A percentile compares a stretch with the other conserved stretches of the same genome.
phyloP scores from a whole-genome alignment of 1,140 invertebrate genomes.

The Aphaenogaster rudis region DNA sequence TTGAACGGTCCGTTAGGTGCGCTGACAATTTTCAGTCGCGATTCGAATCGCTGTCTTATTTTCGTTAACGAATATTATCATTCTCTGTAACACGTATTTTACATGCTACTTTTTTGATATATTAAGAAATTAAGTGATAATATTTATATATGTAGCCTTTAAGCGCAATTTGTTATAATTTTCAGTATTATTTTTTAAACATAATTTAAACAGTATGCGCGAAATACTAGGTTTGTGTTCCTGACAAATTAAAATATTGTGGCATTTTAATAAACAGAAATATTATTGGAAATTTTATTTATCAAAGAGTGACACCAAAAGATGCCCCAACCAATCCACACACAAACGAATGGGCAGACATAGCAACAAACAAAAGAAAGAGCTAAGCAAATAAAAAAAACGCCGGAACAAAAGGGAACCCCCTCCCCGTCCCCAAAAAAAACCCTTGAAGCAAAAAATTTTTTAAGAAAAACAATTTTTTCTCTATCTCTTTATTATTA shows the following conservation, averaged over 20 bases:
- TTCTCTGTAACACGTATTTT: background rate
- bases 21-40: slow-evolving; percentile 10
- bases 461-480: too few species aligned
- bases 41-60: background rate
- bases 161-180: background rate
- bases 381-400: too few species aligned
- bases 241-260: background rate
- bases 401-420: too few species aligned
- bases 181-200: background rate
- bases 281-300: background rate
- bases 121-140: background rate
- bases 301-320: too few species aligned
- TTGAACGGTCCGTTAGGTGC: slow-evolving; percentile 18
- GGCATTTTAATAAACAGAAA: background rate
- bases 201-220: background rate
- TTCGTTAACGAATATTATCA: background rate
- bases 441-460: too few species aligned
- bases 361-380: too few species aligned
- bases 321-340: too few species aligned
- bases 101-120: background rate
- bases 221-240: background rate
- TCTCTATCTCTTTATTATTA: too few species aligned
- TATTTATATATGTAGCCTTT: background rate
- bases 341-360: too few species aligned
- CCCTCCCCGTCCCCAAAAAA: too few species aligned